A percentile compares a stretch with the other conserved stretches of the same genome.
Evolutionary conservation across 2,113 vertebrate genomes (phyloP).

Genomic region (Hemichromis elongatus): DNA sequence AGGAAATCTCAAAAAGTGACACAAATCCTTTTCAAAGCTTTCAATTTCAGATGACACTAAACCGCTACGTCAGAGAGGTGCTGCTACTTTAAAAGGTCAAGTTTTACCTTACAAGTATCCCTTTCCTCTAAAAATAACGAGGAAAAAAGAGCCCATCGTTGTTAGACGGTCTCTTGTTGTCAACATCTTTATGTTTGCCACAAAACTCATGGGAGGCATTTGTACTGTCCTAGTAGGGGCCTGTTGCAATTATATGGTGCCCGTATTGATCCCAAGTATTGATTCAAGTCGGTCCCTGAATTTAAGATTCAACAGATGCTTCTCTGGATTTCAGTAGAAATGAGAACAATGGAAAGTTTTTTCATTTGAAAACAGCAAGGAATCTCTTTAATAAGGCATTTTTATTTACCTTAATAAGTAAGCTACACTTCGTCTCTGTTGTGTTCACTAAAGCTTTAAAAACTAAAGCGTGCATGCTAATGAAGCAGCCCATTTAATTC

Average conservation of each 20-base stretch:
- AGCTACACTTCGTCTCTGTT: background rate
- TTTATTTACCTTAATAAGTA: background rate
- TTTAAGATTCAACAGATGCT: conserved; percentile 49
- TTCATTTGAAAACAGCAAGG: conserved; percentile 1
- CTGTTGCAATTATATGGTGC: conserved; percentile 58
- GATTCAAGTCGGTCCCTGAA: conserved; percentile 45
- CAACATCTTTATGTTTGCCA: conserved; percentile 34
- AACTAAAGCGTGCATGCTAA: background rate
- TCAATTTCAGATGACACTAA: background rate
- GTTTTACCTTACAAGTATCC: conserved; percentile 16
- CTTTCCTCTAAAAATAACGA: conserved; percentile 18
- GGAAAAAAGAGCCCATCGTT: background rate
- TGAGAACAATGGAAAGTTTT: conserved; percentile 10
- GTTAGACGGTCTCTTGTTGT: conserved; percentile 10
- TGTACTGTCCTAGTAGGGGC: conserved; percentile 51
- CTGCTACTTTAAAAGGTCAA: conserved; percentile 8
- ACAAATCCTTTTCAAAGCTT: background rate
- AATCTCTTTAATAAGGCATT: conserved; percentile 11
- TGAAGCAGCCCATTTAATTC: background rate
- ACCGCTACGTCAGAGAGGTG: background rate
- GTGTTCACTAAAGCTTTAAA: background rate
- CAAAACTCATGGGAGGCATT: conserved; percentile 57
- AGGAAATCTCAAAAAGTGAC: background rate
- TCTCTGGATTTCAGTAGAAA: conserved; percentile 35
- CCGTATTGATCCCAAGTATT: conserved; percentile 49